Conservation (phyloP, 2,113 vertebrate genomes). For the Mus pahari region DNA sequence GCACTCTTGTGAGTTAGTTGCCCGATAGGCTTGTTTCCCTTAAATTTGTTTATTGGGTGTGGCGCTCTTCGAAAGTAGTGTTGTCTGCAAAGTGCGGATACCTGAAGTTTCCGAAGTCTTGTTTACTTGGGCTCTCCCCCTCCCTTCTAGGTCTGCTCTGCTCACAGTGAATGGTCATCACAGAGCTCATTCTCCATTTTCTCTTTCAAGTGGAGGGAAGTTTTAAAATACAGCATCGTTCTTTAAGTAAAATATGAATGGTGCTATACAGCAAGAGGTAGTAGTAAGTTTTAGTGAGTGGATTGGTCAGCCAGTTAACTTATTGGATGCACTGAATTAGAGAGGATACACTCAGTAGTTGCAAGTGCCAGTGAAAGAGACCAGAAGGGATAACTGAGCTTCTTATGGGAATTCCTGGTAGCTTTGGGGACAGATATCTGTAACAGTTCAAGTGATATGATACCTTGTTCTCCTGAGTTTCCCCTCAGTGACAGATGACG, state of each 20-base stretch:
- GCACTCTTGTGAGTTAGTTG: background rate
- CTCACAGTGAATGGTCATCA: too few relatives aligned
- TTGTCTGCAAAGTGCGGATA: background rate
- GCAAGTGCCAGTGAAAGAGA: background rate
- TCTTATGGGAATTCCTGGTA: background rate
- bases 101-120: conserved; percentile 34
- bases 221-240: conserved; percentile 10
- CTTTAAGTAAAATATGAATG: background rate
- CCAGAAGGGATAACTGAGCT: background rate
- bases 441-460: background rate
- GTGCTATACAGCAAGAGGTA: background rate
- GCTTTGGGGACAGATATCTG: background rate
- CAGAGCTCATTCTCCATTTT: background rate
- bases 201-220: background rate
- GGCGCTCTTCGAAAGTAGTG: background rate
- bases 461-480: background rate
- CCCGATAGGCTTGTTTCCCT: background rate
- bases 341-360: background rate
- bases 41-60: background rate
- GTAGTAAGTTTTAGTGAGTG: background rate
- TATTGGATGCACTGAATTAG: background rate
- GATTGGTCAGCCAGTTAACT: background rate
- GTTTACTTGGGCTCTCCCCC: background rate
- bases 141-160: too few relatives aligned
- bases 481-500: background rate